Evolutionary conservation across 2,888 invertebrate genomes (phyloP), one percentile per base, ranked within the genome.

Genomic region (Nesidiocoris tenuis): DNA sequence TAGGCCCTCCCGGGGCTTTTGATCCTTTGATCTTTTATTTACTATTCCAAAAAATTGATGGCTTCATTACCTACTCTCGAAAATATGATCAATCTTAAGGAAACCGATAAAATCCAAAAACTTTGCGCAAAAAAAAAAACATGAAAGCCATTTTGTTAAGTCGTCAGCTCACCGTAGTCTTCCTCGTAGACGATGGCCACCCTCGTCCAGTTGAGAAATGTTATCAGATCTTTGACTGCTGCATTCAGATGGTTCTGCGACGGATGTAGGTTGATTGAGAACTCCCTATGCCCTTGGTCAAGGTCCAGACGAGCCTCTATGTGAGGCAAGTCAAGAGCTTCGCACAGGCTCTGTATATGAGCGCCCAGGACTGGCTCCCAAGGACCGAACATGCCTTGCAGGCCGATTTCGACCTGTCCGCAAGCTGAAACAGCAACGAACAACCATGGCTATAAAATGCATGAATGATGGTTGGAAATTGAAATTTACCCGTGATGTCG

Each of bases 181-280:
- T 96, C 94, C 82, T 98, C 96, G 82, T 96, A 97, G 61, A 98
- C 90, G 74, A 98, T 91, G 0, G 95, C 96, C 82, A 96, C 94
- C 82, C 91, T 90, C 1, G 94, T 94, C 97, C 97, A 97, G 83
- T 95, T 94, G 77, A 96, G 88, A 83, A 93, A 93, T 9, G 89
- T 86, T 83, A 96, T 93, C 79, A 96, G 88, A 82, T 96, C 96
- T 76, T 90, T 88, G 84, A 95, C 94, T 0, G 94, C 93, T 82
- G 87, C 87, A 82, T 94, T 92, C 83, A 96, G 88, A 79, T 92
- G 87, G 75, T 89, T 88, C 79, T 93, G 91, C 9, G 94, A 90
- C 0, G 97, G 97, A 83, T 93, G 92, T 71, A 97, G 86, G 85
- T 95, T 96, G 81, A 96, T 90, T 59, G 95, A 94, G 83, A 93